Conservation (phyloP, 2,113 vertebrate species). For the Gobius niger region DNA sequence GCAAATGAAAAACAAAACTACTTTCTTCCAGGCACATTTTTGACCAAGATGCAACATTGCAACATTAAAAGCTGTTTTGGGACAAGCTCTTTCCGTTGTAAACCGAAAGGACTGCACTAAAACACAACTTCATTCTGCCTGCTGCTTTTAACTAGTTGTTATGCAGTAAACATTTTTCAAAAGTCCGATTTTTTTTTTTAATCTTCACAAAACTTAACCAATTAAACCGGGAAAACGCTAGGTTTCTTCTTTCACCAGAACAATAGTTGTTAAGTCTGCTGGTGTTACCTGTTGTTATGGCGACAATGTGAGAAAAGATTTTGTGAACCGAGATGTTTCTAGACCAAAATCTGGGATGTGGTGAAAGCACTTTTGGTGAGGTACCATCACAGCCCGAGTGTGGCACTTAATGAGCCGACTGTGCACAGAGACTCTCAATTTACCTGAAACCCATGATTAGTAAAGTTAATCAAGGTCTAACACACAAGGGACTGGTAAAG, state of each 20-base stretch:
- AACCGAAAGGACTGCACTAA: too few relatives aligned
- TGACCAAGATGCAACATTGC: too few relatives aligned
- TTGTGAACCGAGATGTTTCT: background rate
- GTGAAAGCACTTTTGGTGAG: background rate
- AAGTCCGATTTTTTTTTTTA: too few relatives aligned
- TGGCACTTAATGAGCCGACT: background rate
- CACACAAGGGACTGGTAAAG: background rate
- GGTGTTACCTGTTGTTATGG: slow-evolving; percentile 32
- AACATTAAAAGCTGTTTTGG: too few relatives aligned
- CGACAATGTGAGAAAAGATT: slow-evolving; percentile 18
- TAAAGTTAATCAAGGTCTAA: background rate
- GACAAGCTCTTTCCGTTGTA: too few relatives aligned
- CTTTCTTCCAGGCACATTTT: too few relatives aligned
- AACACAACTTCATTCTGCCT: too few relatives aligned
- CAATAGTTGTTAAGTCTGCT: background rate
- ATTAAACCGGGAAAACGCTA: background rate
- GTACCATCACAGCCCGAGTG: background rate
- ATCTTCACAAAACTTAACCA: background rate
- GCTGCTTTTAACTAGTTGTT: background rate
- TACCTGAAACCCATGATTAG: background rate
- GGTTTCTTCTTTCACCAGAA: background rate
- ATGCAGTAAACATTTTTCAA: background rate
- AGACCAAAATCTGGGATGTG: background rate
- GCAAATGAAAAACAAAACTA: too few relatives aligned
- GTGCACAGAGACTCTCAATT: background rate